Evolutionary conservation across 2,797 vertebrate species (phyloP).

Genomic region (Anguilla anguilla): DNA sequence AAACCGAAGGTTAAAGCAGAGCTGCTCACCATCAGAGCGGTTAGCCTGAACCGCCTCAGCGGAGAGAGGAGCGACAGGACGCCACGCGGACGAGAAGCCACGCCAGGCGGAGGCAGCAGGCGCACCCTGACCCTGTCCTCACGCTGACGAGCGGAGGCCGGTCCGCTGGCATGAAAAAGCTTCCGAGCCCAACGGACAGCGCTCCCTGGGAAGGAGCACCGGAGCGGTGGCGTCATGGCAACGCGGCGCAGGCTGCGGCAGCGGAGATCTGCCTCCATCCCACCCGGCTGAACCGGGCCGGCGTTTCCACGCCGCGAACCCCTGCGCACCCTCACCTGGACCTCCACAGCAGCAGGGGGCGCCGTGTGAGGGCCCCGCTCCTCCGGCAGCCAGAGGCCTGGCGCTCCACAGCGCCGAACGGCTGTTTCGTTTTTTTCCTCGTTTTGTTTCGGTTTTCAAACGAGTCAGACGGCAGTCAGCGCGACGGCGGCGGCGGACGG

Average conservation of each 20-base stretch:
- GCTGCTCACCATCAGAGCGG: background rate
- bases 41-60: background rate
- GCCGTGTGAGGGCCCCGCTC: background rate
- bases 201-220: background rate
- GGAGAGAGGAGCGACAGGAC: background rate
- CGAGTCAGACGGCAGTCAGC: background rate
- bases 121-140: too few relatives aligned
- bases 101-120: too few relatives aligned
- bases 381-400: too few relatives aligned
- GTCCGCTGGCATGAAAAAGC: slow-evolving; percentile 18
- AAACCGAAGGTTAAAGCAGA: background rate
- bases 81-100: too few relatives aligned
- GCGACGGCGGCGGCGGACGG: background rate
- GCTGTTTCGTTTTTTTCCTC: background rate
- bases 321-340: background rate
- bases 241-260: slow-evolving; percentile 21
- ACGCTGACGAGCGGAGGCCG: too few relatives aligned
- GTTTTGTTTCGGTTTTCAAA: background rate
- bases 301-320: background rate
- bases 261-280: slow-evolving; percentile 40
- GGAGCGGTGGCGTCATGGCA: slow-evolving; percentile 12
- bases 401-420: background rate
- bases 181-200: background rate
- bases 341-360: background rate
- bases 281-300: slow-evolving; percentile 24